Evolutionary conservation across 2,113 vertebrate species (phyloP), one percentile per base, ranked within the genome.

Genomic region (Chitala chitala): DNA sequence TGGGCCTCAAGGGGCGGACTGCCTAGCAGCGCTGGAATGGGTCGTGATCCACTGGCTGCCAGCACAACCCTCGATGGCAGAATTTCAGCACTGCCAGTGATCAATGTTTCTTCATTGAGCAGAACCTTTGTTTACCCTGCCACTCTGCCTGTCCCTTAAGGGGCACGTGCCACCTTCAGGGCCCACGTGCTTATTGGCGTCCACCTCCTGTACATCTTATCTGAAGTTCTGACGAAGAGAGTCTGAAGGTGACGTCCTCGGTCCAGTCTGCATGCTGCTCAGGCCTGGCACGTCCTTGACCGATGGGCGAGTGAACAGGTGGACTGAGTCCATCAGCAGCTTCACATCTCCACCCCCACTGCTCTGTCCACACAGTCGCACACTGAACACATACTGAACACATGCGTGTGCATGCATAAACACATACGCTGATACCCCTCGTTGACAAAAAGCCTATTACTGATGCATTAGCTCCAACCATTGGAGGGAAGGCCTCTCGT

Each of bases 131-230:
- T 92, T 95, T 94, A 93, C 92, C 92, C 86, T 84, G 79, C 84
- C 92, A 89, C 89, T 90, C 84, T 83, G 75, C 87, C n/a, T n/a
- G 84, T 85, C 83, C 12, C 24, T 85, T 78, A 78, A n/a, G n/a
- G n/a, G n/a, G n/a, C n/a, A n/a, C 84, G 78, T 90, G 87, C 85
- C 89, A 87, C 89, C 87, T 87, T 92, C 24, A 7, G 55, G 24
- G 24, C 24, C n/a, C 89, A 87, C 80, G 86, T 89, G 85, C 94
- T 98, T 98, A 99, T 98, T 95, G 93, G 89, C 93, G 92, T 90
- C 91, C 94, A 92, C 95, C 95, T 91, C 96, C 95, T 95, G 95
- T 97, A 94, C 98, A 96, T 94, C 94, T 96, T 96, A 96, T 95
- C 90, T 40, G 77, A n/a, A n/a, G n/a, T n/a, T n/a, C n/a, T n/a